phyloP scores from a whole-genome alignment of 2,113 vertebrate species.

The Brevimyrus niger region DNA sequence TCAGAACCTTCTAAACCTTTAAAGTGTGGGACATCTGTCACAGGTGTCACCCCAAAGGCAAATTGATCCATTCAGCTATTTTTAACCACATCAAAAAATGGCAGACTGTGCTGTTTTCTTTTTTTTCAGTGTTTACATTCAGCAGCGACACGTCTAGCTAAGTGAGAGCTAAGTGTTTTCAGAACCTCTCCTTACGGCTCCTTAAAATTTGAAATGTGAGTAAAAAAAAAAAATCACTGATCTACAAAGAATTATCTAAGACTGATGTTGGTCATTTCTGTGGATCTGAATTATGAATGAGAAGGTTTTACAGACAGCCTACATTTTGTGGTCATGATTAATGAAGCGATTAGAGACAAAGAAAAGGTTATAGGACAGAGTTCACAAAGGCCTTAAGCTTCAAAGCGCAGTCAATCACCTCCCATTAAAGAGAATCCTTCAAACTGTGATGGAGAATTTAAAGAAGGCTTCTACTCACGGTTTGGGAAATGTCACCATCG shows the following conservation, averaged over 20 bases:
- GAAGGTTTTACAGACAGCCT: neutral
- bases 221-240: neutral
- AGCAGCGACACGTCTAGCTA: neutral
- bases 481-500: neutral
- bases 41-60: neutral
- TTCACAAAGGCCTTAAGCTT: neutral
- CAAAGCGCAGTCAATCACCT: neutral
- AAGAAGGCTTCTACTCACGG: neutral
- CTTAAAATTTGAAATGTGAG: neutral
- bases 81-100: neutral
- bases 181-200: neutral
- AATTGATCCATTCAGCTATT: neutral
- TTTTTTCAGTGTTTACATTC: constrained; percentile 1
- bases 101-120: neutral
- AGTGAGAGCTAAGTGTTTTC: neutral
- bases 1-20: neutral
- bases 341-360: neutral
- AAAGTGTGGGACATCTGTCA: neutral
- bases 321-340: neutral
- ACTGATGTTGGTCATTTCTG: neutral
- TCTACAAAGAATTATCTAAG: neutral
- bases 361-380: neutral
- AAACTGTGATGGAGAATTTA: neutral
- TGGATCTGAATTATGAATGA: neutral
- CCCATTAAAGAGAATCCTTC: neutral